Conservation (phyloP, 2,797 vertebrate genomes). For the Sebastes itinus region DNA sequence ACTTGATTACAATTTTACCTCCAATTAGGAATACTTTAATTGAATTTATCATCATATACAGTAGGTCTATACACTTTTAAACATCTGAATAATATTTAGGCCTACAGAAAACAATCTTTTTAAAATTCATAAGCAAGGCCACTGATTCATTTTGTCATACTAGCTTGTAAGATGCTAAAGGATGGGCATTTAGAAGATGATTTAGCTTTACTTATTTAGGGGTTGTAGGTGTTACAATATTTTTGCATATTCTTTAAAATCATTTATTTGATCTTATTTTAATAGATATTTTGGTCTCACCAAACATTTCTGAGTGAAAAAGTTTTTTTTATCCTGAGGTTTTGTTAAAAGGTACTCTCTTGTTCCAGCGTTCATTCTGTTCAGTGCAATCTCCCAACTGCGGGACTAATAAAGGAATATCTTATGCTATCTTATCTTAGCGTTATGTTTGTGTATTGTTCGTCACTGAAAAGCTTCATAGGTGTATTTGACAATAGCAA, state of each 20-base stretch:
- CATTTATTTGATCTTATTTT: background rate
- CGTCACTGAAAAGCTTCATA: background rate
- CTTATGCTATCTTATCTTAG: background rate
- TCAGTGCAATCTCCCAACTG: no score
- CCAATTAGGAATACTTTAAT: background rate
- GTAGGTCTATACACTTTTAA: background rate
- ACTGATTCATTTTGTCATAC: background rate
- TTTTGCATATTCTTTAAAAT: background rate
- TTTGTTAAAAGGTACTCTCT: background rate
- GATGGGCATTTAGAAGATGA: background rate
- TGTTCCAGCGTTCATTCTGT: background rate
- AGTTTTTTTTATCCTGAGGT: background rate
- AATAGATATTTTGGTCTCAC: background rate
- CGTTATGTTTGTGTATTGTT: background rate
- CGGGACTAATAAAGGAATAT: no score
- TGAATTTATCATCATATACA: background rate
- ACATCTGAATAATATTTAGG: background rate
- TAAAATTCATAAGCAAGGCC: background rate
- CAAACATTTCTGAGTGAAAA: background rate
- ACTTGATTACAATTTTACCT: background rate
- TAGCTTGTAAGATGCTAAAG: background rate
- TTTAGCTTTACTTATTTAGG: background rate
- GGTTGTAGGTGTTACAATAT: background rate
- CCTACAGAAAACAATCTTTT: background rate
- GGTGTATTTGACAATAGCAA: no score